Base-by-base conservation (phyloP, 1,140 invertebrate species). In the Eurosta solidaginis region DNA sequence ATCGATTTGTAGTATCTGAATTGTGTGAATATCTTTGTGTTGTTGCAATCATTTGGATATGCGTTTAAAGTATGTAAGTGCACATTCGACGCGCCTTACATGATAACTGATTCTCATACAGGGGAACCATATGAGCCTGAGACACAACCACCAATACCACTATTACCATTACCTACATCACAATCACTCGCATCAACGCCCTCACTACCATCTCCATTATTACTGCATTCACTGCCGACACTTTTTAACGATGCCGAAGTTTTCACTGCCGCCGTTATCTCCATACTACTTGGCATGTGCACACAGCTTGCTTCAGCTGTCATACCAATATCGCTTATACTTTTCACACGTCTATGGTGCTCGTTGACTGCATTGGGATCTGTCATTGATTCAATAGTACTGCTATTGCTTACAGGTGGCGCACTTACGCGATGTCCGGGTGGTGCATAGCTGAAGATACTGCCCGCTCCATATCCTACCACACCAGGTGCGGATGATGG, bases 301-400 rank as follows among this genome's bases (percentile, higher is more conserved):
- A 9, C 33, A 40, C n/a, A 22, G 14, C 80, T 88, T 79, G 84
- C 87, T 81, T 82, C 88, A 82, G 88, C 84, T 79, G 91, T 89
- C 76, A 91, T 89, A 42, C 93, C 92, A 80, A 93, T 93, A 83
- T 93, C 92, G 47, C 92, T 92, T 79, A 93, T 93, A 79, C 92
- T 93, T 81, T 93, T 93, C 20, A 93, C 92, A 17, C 93, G 88
- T 52, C 92, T 89, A 81, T 93, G 92, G 78, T 91, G 89, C 78
- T 84, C 84, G 68, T 86, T 86, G 36, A 54, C 27, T 17, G 83
- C 79, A 74, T 82, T 82, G 0, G 80, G 77, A 77, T 87, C 82
- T 6, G 81, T 75, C 42, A 78, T 73, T 27, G 79, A 78, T 33
- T 86, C 82, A 12, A 85, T 78, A 47, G 80, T 78, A 75, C 77